These are phyloP conservation scores for Clarias pachynema DNA, from an alignment of 2,797 vertebrate genomes.

Conservation along the genomic window DNA sequence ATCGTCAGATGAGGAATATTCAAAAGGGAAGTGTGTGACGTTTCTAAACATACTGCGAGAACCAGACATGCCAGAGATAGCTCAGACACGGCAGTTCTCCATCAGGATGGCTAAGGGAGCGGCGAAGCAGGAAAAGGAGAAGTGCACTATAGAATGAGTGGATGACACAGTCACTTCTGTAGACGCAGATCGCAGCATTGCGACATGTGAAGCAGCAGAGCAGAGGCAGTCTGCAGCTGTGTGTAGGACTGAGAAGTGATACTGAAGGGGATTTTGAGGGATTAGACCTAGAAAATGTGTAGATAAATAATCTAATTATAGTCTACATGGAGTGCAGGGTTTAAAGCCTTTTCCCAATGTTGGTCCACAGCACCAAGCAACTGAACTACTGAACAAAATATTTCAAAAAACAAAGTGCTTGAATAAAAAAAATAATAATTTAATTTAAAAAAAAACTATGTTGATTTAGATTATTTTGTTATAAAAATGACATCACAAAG, in stretches of 20 bases:
- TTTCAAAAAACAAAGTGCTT: neutral
- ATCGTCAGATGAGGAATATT: slow-evolving; percentile 69
- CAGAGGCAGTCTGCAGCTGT: neutral
- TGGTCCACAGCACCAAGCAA: neutral
- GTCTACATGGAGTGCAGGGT: neutral
- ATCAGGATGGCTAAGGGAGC: slow-evolving; percentile 60
- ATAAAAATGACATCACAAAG: neutral
- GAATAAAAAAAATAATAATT: neutral
- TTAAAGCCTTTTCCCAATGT: neutral
- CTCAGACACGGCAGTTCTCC: slow-evolving; percentile 67
- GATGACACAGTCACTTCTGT: slow-evolving; percentile 46
- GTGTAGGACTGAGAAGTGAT: slow-evolving; percentile 14
- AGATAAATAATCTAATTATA: neutral
- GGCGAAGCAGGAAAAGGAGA: slow-evolving; percentile 63
- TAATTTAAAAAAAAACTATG: too few relatives aligned
- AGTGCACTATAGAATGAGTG: slow-evolving; percentile 48
- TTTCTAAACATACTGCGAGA: slow-evolving; percentile 74
- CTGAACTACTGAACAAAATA: neutral
- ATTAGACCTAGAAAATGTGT: neutral
- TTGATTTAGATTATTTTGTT: neutral
- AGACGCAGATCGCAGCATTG: neutral
- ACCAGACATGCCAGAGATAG: slow-evolving; percentile 80
- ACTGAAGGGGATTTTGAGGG: neutral
- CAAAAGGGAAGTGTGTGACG: slow-evolving; percentile 59
- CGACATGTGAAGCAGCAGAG: neutral